Base-by-base conservation (phyloP, 2,797 vertebrate species). In the Phaenicophaeus curvirostris region DNA sequence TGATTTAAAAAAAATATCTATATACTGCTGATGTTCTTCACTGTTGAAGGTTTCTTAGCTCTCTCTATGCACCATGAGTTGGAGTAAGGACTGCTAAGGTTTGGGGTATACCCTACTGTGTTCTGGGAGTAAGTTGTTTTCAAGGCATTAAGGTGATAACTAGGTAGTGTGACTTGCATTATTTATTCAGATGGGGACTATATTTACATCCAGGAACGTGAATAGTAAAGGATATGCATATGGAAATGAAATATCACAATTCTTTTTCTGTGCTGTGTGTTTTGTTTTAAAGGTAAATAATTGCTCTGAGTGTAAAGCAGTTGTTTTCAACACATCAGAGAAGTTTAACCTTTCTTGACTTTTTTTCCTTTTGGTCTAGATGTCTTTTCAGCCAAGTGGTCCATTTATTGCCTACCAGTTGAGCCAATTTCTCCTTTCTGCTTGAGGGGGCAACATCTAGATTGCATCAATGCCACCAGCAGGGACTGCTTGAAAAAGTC, bases 381-480 rank as follows among this genome's bases (percentile, higher is more conserved):
- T 72, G 57, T 61, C 6, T 82, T 68, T 91, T 53, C 12, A 59
- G 15, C 11, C 23, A 55, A 35, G 15, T 25, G 13, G 12, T 78
- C 23, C 42, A 10, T 67, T 76, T 72, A 72, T 24, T 31, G 65
- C n/a, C 33, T 37, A 25, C 3, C 8, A 6, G 15, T 76, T 87
- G 31, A 76, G 27, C 41, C 12, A 62, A 20, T 79, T 75, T 78
- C 37, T 53, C 10, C 37, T 82, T 88, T 82, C 72, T 89, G 62
- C 62, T 93, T 82, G 76, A 53, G 67, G 57, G 46, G 53, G 30
- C 44, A 58, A 67, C 24, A 42, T 66, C 58, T 66, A 53, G 37
- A 91, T 86, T 67, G 91, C 67, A 74, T 85, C 63, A 79, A 30
- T 71, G 42, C 33, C 58, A 86, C 21, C 42, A 89, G 66, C 62